phyloP scores from a whole-genome alignment of 2,888 invertebrate genomes.

The Labia minor region DNA sequence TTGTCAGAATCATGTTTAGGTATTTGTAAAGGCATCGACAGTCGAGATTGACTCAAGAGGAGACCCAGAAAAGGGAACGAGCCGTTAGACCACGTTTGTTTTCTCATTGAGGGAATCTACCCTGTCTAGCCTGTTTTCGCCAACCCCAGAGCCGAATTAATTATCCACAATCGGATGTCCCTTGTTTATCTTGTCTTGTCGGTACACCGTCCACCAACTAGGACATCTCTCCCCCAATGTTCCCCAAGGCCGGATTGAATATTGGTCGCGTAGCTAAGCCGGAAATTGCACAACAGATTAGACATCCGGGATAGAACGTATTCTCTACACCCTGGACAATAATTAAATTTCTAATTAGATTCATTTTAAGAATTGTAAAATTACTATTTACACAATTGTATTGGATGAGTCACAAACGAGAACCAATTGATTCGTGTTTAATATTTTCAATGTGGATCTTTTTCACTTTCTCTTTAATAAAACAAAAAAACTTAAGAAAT shows the following conservation, averaged over 20 bases:
- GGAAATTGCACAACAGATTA: conserved; percentile 13
- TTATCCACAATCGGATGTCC: conserved; percentile 13
- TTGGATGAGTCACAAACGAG: too few species aligned
- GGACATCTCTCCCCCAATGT: conserved; percentile 13
- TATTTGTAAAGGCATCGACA: too few species aligned
- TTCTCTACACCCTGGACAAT: neutral
- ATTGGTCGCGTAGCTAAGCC: conserved; percentile 13
- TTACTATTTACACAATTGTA: too few species aligned
- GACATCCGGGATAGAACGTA: neutral
- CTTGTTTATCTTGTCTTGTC: conserved; percentile 13
- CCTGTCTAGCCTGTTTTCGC: neutral
- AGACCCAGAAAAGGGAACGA: neutral
- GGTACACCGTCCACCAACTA: conserved; percentile 5
- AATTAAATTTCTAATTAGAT: conserved; percentile 5
- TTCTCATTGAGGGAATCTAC: neutral
- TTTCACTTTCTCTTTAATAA: too few species aligned
- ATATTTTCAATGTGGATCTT: too few species aligned
- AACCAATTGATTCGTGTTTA: too few species aligned
- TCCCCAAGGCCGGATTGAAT: conserved; percentile 1
- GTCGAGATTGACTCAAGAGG: neutral
- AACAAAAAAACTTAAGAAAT: too few species aligned
- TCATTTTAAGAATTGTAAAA: too few species aligned
- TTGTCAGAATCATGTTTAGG: too few species aligned
- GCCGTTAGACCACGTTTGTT: neutral
- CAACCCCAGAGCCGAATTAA: neutral